Percentiles rank a stretch among this genome's conserved stretches.
Evolutionary conservation across 1,140 invertebrate species (phyloP).

Genomic region (Ridgeia piscesae): DNA sequence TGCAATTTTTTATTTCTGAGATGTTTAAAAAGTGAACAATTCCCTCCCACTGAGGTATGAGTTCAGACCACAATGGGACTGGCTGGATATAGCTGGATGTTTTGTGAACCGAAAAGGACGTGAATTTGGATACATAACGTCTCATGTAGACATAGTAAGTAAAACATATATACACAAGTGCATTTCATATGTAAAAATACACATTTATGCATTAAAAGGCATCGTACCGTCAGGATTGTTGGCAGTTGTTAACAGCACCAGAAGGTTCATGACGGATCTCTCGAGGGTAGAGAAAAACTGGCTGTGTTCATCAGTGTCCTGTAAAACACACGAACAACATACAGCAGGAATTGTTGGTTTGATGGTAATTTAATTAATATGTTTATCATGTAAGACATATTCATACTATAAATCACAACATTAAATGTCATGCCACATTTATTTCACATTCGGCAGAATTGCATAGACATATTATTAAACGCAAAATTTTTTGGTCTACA

Average conservation of each 20-base stretch:
- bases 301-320: constrained; percentile 16
- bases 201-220: neutral
- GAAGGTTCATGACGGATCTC: constrained; percentile 45
- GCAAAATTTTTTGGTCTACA: neutral
- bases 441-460: neutral
- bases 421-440: neutral
- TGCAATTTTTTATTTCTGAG: too few species aligned
- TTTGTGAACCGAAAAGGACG: too few species aligned
- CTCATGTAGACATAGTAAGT: too few species aligned
- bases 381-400: neutral
- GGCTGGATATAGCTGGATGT: too few species aligned
- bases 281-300: constrained; percentile 14
- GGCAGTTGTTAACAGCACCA: constrained; percentile 54
- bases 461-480: neutral
- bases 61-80: too few species aligned
- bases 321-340: constrained; percentile 17
- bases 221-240: constrained; percentile 55
- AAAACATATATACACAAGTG: too few species aligned
- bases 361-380: neutral
- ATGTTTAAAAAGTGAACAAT: too few species aligned
- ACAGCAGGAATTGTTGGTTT: neutral
- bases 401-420: neutral
- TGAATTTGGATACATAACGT: too few species aligned
- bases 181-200: neutral
- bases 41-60: too few species aligned